Percentiles rank a stretch among this genome's conserved stretches.
Evolutionary conservation across 2,888 invertebrate species (phyloP).

Genomic region (Amiota minor): DNA sequence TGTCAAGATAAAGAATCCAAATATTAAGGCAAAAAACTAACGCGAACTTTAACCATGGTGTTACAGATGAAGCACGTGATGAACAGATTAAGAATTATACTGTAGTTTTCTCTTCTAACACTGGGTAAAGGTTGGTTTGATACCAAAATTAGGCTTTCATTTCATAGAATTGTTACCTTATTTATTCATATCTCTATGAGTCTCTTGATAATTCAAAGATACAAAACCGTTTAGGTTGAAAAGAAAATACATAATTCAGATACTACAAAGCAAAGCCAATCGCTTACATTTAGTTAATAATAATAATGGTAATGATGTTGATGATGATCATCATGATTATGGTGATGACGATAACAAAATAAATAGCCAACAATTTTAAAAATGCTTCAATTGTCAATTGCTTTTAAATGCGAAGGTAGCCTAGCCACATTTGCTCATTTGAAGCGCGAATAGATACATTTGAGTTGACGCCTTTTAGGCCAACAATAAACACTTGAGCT

Average conservation of each 20-base stretch:
- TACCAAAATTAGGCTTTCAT: no score
- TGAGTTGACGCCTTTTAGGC: neutral
- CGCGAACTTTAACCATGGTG: neutral
- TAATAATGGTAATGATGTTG: neutral
- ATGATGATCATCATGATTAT: neutral
- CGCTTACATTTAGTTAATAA: neutral
- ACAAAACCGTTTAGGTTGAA: no score
- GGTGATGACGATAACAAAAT: neutral
- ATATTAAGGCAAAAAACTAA: slow-evolving; percentile 2
- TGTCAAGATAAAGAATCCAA: neutral
- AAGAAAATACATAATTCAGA: no score
- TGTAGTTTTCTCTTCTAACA: no score
- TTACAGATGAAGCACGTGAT: neutral
- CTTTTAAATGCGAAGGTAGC: neutral
- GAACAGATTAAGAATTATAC: no score
- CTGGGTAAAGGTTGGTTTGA: no score
- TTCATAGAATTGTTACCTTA: no score
- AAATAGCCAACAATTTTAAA: neutral
- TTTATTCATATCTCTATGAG: no score
- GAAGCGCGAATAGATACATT: neutral
- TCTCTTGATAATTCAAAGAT: no score
- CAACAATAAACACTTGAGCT: slow-evolving; percentile 16
- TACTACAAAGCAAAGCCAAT: no score
- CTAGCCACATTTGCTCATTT: neutral
- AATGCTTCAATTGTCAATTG: slow-evolving; percentile 9